Conservation (phyloP, 1,140 invertebrate genomes). For the Drosophila obscura region DNA sequence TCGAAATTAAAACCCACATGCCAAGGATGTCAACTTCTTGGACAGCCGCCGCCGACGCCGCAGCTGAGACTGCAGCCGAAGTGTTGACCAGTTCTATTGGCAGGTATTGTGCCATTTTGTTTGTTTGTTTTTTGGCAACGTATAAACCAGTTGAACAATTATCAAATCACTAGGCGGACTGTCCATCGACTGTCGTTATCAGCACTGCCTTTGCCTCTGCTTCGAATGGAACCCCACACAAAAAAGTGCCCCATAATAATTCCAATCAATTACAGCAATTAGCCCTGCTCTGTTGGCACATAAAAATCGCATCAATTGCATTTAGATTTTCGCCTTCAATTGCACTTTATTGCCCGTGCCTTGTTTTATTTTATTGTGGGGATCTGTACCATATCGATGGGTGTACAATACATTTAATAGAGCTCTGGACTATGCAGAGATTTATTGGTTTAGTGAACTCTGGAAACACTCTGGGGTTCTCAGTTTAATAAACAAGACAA, state of each 20-base stretch:
- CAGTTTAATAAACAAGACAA: too few species aligned
- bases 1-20: constrained; percentile 55
- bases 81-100: not conserved
- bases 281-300: constrained; percentile 9
- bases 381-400: not conserved
- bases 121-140: constrained; percentile 11
- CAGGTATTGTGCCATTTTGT: constrained; percentile 4
- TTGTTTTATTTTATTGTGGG: constrained; percentile 10
- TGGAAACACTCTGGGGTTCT: too few species aligned
- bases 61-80: too few species aligned
- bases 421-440: too few species aligned
- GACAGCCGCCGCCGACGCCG: constrained; percentile 3
- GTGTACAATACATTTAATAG: not conserved
- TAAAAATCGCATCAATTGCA: constrained; percentile 28
- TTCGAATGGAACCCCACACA: not conserved
- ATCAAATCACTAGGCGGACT: not conserved
- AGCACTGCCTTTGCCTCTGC: too few species aligned
- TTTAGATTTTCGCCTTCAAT: constrained; percentile 14
- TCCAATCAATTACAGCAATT: constrained; percentile 32
- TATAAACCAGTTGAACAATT: constrained; percentile 21
- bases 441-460: too few species aligned
- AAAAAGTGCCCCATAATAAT: constrained; percentile 7
- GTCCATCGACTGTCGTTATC: too few species aligned
- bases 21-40: constrained; percentile 81
- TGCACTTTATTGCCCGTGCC: constrained; percentile 17